Percentiles rank a stretch among this genome's conserved stretches.
These are phyloP conservation scores for Actinopyga echinites DNA, from an alignment of 53 echinoderm and acorn worm species.

Conservation along the genomic window DNA sequence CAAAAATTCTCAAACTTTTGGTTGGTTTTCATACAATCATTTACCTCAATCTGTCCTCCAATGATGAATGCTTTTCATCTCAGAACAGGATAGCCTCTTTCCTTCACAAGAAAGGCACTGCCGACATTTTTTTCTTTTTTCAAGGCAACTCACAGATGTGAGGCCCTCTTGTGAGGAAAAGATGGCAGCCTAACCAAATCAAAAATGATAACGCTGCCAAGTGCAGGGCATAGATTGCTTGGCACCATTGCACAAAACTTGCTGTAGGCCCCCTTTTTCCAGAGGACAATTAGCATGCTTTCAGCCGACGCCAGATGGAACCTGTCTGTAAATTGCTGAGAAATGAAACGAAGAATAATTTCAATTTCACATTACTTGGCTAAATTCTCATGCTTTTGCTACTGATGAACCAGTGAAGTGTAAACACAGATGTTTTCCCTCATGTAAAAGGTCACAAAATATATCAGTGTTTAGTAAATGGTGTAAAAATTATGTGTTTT, in stretches of 20 bases:
- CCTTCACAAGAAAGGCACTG: conserved; percentile 33
- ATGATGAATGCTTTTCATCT: conserved; percentile 37
- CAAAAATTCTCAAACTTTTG: conserved; percentile 2
- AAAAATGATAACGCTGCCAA: conserved; percentile 19
- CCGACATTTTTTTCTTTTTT: conserved; percentile 2
- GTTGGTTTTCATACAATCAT: conserved; percentile 9
- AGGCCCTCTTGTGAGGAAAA: conserved; percentile 42
- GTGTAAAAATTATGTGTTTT: too few species aligned
- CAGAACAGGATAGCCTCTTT: background rate
- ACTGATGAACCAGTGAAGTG: too few species aligned
- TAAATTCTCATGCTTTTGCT: too few species aligned
- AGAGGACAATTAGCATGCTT: conserved; percentile 12
- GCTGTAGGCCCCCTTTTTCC: background rate
- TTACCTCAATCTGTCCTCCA: conserved; percentile 10
- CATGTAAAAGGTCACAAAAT: too few species aligned
- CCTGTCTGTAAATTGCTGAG: conserved; percentile 27
- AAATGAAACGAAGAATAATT: conserved; percentile 24
- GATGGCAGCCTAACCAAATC: conserved; percentile 28
- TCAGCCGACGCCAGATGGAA: conserved; percentile 11
- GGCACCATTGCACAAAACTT: background rate
- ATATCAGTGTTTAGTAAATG: too few species aligned
- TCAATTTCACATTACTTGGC: too few species aligned
- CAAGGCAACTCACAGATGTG: conserved; percentile 23
- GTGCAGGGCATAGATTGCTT: background rate
- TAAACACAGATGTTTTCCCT: too few species aligned